A percentile compares a stretch with the other conserved stretches of the same genome.
Evolutionary conservation across 2,888 invertebrate species (phyloP).

Genomic region (Drosophila fulvimacula): DNA sequence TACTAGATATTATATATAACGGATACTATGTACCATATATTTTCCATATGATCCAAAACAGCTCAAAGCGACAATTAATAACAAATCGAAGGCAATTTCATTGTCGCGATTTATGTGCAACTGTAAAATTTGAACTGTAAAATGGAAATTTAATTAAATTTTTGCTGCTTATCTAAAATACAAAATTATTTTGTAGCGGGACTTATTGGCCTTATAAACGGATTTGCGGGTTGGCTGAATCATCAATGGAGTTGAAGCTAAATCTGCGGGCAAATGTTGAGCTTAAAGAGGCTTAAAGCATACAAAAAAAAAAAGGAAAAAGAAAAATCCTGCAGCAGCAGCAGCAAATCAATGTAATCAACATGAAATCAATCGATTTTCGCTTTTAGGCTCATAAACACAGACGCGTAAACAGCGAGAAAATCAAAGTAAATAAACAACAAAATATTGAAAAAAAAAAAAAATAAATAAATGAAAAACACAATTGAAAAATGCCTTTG

Average conservation of each 20-base stretch:
- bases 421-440: conserved; percentile 43
- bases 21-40: no score
- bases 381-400: conserved; percentile 41
- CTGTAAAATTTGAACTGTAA: neutral
- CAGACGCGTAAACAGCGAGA: conserved; percentile 5
- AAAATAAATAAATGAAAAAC: conserved; percentile 22
- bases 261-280: conserved; percentile 17
- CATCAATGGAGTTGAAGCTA: neutral
- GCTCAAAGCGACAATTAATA: no score
- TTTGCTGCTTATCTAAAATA: conserved; percentile 2
- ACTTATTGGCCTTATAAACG: conserved; percentile 2
- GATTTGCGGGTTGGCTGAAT: conserved; percentile 2
- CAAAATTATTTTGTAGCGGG: neutral
- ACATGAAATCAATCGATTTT: conserved; percentile 71
- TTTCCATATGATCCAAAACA: no score
- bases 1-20: no score
- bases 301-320: no score
- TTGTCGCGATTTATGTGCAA: neutral
- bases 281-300: conserved; percentile 48
- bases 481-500: conserved; percentile 81
- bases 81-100: no score
- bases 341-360: conserved; percentile 73
- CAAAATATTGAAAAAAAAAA: neutral
- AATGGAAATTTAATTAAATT: neutral
- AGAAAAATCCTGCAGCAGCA: no score